Conservation (phyloP, 2,113 vertebrate species). For the Danionella cerebrum region DNA sequence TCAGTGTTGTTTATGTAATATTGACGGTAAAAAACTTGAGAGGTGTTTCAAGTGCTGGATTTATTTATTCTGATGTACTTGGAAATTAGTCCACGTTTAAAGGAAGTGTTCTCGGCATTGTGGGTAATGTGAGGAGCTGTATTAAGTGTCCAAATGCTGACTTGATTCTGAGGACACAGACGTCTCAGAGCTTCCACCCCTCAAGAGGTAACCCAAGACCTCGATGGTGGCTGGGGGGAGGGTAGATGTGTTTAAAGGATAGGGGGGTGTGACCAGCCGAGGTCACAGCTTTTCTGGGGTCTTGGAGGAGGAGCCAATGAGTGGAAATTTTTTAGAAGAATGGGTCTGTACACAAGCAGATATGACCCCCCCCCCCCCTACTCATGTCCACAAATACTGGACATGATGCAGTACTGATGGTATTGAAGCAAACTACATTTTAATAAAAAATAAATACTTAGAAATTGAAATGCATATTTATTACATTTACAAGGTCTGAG, state of each 20-base stretch:
- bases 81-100: conserved; percentile 12
- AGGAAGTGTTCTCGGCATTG: background rate
- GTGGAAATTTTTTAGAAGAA: conserved; percentile 27
- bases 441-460: no score
- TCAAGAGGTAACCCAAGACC: background rate
- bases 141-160: conserved; percentile 14
- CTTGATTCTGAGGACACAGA: background rate
- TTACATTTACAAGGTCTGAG: no score
- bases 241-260: background rate
- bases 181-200: background rate
- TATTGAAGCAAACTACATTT: no score
- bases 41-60: background rate
- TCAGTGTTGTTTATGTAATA: no score
- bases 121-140: conserved; percentile 21
- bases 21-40: no score
- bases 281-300: conserved; percentile 48
- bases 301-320: background rate
- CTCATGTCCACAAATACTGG: no score
- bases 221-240: conserved; percentile 4
- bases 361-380: no score
- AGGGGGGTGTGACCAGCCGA: conserved; percentile 44
- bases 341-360: no score
- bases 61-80: background rate
- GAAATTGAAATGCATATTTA: no score
- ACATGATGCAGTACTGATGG: no score